Conservation (phyloP, 2,113 vertebrate genomes). For the Colaptes auratus region DNA sequence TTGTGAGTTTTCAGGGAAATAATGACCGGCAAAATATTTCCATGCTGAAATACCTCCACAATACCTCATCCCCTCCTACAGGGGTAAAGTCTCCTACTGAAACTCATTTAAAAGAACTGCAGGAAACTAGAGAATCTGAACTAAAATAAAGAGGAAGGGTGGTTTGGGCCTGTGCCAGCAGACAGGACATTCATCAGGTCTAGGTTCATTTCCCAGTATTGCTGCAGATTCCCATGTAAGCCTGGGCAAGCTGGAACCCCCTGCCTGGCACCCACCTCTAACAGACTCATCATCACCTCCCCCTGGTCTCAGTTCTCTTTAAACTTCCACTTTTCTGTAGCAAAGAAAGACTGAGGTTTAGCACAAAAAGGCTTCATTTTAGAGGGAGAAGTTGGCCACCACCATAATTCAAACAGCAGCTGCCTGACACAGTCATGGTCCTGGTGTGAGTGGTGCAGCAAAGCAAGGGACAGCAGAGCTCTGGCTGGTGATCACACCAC, state of each 20-base stretch:
- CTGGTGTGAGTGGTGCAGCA: background rate
- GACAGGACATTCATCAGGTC: background rate
- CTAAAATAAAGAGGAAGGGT: background rate
- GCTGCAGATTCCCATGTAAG: background rate
- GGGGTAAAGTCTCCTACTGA: background rate
- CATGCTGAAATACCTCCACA: background rate
- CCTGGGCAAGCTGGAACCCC: background rate
- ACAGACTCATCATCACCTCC: rapidly evolving
- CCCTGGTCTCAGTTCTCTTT: background rate
- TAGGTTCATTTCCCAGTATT: background rate
- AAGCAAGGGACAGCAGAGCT: background rate
- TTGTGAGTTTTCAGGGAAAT: background rate
- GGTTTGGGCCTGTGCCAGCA: background rate
- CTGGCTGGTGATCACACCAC: rapidly evolving
- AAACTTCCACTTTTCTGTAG: background rate
- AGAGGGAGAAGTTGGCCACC: background rate
- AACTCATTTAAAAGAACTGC: background rate
- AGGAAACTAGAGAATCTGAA: background rate
- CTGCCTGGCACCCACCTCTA: rapidly evolving
- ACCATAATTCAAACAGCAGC: background rate
- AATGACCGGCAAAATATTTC: background rate
- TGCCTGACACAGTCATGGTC: background rate
- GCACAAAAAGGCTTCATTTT: background rate
- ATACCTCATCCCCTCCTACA: background rate
- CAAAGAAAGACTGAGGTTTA: background rate